These are phyloP conservation scores for Lasaia peninsularis DNA, from an alignment of 1,140 invertebrate species.

Conservation along the genomic window DNA sequence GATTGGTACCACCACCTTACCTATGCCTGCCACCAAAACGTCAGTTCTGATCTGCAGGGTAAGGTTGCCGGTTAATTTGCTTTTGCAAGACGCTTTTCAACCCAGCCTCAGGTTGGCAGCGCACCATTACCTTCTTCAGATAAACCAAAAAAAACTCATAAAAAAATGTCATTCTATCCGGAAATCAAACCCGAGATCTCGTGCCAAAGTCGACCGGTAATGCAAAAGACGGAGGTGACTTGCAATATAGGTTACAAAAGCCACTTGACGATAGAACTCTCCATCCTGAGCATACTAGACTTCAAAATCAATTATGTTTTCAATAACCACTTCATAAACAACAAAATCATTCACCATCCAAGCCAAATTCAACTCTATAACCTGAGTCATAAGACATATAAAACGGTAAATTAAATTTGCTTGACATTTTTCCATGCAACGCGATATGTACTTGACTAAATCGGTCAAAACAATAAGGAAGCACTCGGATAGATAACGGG, in stretches of 20 bases:
- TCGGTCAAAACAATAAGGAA: constrained; percentile 65
- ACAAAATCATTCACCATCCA: not conserved
- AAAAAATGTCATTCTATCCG: no score
- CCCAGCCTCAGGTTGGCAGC: no score
- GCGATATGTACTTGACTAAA: constrained; percentile 60
- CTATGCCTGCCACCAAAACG: no score
- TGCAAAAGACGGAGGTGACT: not conserved
- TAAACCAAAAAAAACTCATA: no score
- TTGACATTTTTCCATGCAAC: constrained; percentile 35
- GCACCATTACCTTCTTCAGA: no score
- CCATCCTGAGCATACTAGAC: constrained; percentile 13
- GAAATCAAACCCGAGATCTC: no score
- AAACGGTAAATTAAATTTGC: constrained; percentile 16
- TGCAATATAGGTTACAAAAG: constrained; percentile 24
- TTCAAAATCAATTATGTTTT: constrained; percentile 57
- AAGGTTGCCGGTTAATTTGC: no score
- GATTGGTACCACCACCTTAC: no score
- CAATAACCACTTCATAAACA: constrained; percentile 50
- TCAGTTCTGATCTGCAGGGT: no score
- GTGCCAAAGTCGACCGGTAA: no score
- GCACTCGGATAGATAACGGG: constrained; percentile 54
- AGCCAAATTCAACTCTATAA: constrained; percentile 21
- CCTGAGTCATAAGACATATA: constrained; percentile 15
- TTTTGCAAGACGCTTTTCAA: no score
- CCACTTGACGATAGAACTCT: constrained; percentile 24